Conservation (phyloP, 2,797 vertebrate species). For the Bradypodion ventrale region DNA sequence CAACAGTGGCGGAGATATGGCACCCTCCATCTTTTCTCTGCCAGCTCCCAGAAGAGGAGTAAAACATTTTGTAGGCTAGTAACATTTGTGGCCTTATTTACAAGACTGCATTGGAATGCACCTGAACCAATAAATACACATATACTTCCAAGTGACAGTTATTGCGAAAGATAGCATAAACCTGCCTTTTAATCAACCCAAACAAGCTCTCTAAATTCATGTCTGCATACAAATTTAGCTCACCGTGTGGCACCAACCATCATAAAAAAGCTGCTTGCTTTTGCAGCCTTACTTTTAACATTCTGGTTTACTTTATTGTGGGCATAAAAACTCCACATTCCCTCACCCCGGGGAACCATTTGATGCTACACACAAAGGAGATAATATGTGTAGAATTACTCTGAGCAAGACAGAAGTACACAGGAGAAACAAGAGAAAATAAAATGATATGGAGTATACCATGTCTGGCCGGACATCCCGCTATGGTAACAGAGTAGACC, state of each 20-base stretch:
- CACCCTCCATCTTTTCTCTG: neutral
- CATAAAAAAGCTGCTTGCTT: neutral
- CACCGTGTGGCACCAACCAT: neutral
- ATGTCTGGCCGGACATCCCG: too few species aligned
- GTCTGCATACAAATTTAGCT: neutral
- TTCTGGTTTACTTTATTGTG: constrained; percentile 14
- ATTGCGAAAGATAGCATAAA: neutral
- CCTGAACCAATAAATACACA: neutral
- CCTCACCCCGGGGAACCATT: neutral
- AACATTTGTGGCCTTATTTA: neutral
- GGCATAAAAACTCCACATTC: neutral
- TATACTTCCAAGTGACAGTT: neutral
- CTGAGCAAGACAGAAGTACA: neutral
- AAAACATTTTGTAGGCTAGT: neutral
- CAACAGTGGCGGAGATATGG: neutral
- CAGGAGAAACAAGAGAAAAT: neutral
- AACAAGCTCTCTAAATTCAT: neutral
- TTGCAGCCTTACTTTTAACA: neutral
- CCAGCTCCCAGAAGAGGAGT: neutral
- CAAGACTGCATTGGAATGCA: neutral
- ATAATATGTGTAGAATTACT: neutral
- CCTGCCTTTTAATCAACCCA: neutral
- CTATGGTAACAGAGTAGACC: too few species aligned
- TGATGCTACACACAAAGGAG: neutral
- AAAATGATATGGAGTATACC: too few species aligned